Evolutionary conservation across 2,797 vertebrate genomes (phyloP).

Genomic region (Hippopotamyrus pictus): DNA sequence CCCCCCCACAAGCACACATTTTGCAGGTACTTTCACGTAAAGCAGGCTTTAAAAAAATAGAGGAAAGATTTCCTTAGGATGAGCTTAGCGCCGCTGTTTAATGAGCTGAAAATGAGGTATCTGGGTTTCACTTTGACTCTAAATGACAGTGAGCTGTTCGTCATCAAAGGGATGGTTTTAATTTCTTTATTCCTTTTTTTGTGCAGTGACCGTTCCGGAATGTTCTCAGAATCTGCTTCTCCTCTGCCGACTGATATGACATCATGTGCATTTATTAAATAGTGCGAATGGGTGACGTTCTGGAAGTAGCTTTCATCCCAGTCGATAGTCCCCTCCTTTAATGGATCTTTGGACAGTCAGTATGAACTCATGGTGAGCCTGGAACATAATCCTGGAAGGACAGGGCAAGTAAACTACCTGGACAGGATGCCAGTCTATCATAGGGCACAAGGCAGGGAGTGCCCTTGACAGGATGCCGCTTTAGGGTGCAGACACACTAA

Average conservation of each 20-base stretch:
- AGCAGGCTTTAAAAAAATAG: constrained; percentile 36
- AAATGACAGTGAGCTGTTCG: neutral
- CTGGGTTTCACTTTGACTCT: constrained; percentile 20
- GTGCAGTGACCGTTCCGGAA: neutral
- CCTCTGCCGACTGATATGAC: neutral
- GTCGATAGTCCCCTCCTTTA: neutral
- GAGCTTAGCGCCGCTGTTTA: constrained; percentile 35
- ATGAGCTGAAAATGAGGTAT: constrained; percentile 27
- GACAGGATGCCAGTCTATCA: neutral
- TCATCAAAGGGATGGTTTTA: neutral
- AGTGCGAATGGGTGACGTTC: neutral
- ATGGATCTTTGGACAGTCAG: neutral
- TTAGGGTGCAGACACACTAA: neutral
- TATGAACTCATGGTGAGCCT: neutral
- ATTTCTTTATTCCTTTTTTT: neutral
- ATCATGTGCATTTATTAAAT: neutral
- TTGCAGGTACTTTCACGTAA: constrained; percentile 41
- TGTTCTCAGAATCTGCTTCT: neutral
- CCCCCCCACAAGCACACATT: constrained; percentile 26
- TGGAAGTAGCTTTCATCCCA: neutral
- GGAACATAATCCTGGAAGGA: neutral
- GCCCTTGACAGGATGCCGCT: neutral
- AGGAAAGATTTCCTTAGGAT: constrained; percentile 35
- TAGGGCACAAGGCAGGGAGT: neutral
- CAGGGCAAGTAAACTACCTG: neutral